These are phyloP conservation scores for Apotomis capreana DNA, from an alignment of 2,888 invertebrate genomes.

Conservation along the genomic window DNA sequence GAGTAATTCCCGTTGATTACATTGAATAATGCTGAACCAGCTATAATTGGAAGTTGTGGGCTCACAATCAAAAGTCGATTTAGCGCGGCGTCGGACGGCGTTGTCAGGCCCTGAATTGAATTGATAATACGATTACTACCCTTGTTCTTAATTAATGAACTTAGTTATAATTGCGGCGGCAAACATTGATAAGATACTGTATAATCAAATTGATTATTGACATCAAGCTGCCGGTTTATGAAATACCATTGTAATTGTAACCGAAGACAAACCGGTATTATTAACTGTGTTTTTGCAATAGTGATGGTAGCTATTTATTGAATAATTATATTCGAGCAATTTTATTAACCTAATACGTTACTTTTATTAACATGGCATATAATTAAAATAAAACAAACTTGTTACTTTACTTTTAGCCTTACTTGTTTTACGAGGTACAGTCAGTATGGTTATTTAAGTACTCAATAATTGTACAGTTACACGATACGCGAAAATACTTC, in stretches of 20 bases:
- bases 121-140: slow-evolving; percentile 40
- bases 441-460: too few species aligned
- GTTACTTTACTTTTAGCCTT: too few species aligned
- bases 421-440: too few species aligned
- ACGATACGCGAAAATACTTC: too few species aligned
- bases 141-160: slow-evolving; percentile 38
- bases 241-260: neutral
- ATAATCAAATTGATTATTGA: slow-evolving; percentile 23
- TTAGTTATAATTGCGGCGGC: slow-evolving; percentile 27
- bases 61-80: slow-evolving; percentile 39
- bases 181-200: slow-evolving; percentile 34
- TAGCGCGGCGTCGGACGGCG: slow-evolving; percentile 16
- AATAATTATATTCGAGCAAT: too few species aligned
- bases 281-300: neutral
- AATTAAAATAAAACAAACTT: too few species aligned
- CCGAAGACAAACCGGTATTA: neutral
- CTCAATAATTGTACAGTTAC: too few species aligned
- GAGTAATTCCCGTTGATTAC: slow-evolving; percentile 3
- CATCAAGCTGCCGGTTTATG: slow-evolving; percentile 4
- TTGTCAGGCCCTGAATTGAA: slow-evolving; percentile 27
- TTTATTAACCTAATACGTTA: too few species aligned
- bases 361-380: too few species aligned
- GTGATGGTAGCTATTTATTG: neutral
- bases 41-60: slow-evolving; percentile 24
- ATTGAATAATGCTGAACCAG: slow-evolving; percentile 24